Evolutionary conservation across 2,113 vertebrate species (phyloP), one percentile per base, ranked within the genome.

Genomic region (Vimba vimba): DNA sequence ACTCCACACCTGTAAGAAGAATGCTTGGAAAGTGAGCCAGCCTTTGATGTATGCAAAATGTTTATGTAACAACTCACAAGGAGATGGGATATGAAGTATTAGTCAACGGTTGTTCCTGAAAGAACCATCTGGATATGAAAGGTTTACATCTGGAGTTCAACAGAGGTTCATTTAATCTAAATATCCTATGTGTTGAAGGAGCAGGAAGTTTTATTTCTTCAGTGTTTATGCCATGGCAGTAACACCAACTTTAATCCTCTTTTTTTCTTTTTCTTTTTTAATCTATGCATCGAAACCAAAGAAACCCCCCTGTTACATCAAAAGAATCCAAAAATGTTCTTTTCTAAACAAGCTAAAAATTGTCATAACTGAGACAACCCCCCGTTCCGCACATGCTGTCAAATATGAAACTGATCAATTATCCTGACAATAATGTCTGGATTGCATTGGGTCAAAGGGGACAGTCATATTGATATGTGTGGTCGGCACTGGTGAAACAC

Each of bases 401-500:
- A 82, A 52, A 66, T 43, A 80, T 69, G 12, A 73, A 30, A 83
- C 30, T 9, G 8, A 33, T 83, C 5, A 23, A 55, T 69, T 36
- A 27, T 23, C 62, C 5, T 82, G 80, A 69, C 27, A 69, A 55
- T 68, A 68, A 43, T 73, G 77, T 85, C 74, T 78, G 83, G 13
- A 79, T 83, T 87, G 86, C 75, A 47, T 39, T 25, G 83, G 88
- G 86, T 89, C 86, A 85, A 50, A 68, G 86, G 27, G 79, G 86
- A 60, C 78, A 60, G 57, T 79, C 89, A 88, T 92, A 95, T 92
- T 33, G 93, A 94, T 73, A 2, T 59, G 83, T 91, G 88, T 92
- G 86, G 86, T 88, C 90, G 71, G 86, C 85, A 89, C 4, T 85
- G 92, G 92, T 85, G 90, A 90, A 92, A 92, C 88, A 92, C 92